phyloP scores from a whole-genome alignment of 2,113 vertebrate species.

The Hemibagrus wyckioides region DNA sequence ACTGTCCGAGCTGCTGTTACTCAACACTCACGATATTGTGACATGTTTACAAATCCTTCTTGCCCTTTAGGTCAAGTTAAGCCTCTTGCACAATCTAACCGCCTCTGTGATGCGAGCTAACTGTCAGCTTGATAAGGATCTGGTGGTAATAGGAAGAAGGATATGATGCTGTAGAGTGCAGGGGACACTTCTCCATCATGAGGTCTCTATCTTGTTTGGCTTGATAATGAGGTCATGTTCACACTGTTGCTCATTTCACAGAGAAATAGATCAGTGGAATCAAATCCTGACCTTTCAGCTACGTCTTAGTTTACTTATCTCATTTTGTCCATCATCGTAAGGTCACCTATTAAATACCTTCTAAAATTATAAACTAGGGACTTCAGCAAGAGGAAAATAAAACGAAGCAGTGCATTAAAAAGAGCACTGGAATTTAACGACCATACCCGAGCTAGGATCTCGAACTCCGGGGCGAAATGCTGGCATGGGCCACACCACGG shows the following conservation, averaged over 20 bases:
- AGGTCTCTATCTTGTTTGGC: not conserved
- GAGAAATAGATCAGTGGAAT: no score
- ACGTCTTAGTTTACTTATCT: not conserved
- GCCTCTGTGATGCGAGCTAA: no score
- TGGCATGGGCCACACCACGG: constrained; percentile 98
- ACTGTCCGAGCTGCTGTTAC: not conserved
- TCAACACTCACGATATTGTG: not conserved
- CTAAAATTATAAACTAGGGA: not conserved
- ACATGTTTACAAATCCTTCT: not conserved
- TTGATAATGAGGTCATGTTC: not conserved
- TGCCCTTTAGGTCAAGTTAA: not conserved
- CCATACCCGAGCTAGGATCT: constrained; percentile 87
- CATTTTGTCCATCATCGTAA: not conserved
- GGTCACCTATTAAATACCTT: not conserved
- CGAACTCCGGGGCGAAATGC: constrained; percentile 95
- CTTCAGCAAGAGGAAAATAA: not conserved
- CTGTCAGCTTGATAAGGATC: not conserved
- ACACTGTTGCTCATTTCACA: not conserved
- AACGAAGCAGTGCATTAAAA: no score
- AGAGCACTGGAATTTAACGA: not conserved
- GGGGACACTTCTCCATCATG: not conserved
- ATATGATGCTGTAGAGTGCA: not conserved
- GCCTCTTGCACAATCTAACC: not conserved
- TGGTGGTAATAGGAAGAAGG: not conserved
- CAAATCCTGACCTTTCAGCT: not conserved